A percentile compares a stretch with the other conserved stretches of the same genome.
phyloP scores from a whole-genome alignment of 2,888 invertebrate species.

The Salpingus planirostris region DNA sequence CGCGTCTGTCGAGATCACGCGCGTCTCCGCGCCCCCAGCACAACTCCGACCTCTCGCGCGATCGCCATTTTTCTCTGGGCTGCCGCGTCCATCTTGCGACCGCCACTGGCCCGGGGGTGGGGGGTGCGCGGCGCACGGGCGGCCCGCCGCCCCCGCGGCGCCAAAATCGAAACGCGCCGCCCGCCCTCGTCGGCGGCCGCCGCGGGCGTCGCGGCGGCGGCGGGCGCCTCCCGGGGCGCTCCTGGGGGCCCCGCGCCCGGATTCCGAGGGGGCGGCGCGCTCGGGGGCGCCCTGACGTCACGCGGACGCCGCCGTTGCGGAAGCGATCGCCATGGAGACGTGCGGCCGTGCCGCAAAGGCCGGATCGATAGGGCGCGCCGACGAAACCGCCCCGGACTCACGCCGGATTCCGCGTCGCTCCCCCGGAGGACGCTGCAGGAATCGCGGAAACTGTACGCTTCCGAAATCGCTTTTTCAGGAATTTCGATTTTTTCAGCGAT shows the following conservation, averaged over 20 bases:
- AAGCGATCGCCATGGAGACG: slow-evolving; percentile 37
- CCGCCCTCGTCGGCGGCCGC: slow-evolving; percentile 1
- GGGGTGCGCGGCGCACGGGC: slow-evolving; percentile 17
- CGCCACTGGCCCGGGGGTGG: slow-evolving; percentile 19
- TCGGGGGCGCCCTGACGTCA: slow-evolving; percentile 31
- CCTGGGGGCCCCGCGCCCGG: background rate
- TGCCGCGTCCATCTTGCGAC: slow-evolving; percentile 32
- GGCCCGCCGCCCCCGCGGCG: slow-evolving; percentile 7
- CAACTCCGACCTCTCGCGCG: slow-evolving; percentile 27
- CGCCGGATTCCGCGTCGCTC: no score
- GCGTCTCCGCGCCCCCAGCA: slow-evolving; percentile 29
- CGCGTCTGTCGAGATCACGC: slow-evolving; percentile 13
- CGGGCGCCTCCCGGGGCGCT: slow-evolving; percentile 25
- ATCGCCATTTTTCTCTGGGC: slow-evolving; percentile 35
- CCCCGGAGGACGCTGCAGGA: no score
- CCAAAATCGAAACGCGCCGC: slow-evolving; percentile 2
- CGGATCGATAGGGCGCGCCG: no score
- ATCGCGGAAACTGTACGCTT: no score
- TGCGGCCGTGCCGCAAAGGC: no score
- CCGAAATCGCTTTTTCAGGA: no score
- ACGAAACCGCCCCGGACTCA: no score
- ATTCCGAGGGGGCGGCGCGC: background rate
- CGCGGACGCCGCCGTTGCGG: slow-evolving; percentile 39
- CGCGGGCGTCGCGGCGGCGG: slow-evolving; percentile 19
- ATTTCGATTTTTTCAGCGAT: no score